Base-by-base conservation (phyloP, 2,113 vertebrate genomes). In the Gymnarchus niloticus region DNA sequence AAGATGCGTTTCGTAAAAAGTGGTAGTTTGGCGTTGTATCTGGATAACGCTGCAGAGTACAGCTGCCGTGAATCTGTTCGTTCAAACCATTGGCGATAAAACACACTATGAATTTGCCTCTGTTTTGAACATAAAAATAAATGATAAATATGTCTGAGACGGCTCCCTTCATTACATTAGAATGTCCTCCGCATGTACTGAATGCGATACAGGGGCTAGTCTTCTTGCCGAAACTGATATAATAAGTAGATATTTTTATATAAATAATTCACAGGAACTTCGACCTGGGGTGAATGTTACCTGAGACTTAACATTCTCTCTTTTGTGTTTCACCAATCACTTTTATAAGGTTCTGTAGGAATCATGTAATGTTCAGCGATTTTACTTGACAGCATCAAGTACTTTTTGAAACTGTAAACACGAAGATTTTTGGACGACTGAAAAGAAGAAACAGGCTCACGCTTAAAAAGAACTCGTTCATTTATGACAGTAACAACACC, bases 221-320 rank as follows among this genome's bases (percentile, higher is more conserved):
- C 65, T 89, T 81, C 54, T 61, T 56, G 44, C 84, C 54, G 25
- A 86, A 89, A 82, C 57, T 69, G 37, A 21, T 80, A 57, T 83
- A 52, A 83, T 51, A 69, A 7, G 56, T 54, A 57, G 56, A 59
- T 56, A 78, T 87, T 21, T 90, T 56, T 83, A 89, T 41, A 86
- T 46, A 1, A 78, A 54, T 87, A 51, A 80, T 90, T 90, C 89
- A 90, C 89, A 90, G 88, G 89, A 89, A 85, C 91, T 91, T 90
- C 78, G 87, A 92, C 88, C 90, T 87, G 91, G 94, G 92, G 91
- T 92, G 93, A 92, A 91, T 93, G 93, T 93, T 95, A 93, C 95
- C 95, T 95, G 95, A 95, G 95, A 94, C 92, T 89, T 92, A 90
- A 90, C 84, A 56, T 78, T 86, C 57, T 77, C 28, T 28, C 51